Conservation (phyloP, 1,140 invertebrate species). For the Listronotus oregonensis region DNA sequence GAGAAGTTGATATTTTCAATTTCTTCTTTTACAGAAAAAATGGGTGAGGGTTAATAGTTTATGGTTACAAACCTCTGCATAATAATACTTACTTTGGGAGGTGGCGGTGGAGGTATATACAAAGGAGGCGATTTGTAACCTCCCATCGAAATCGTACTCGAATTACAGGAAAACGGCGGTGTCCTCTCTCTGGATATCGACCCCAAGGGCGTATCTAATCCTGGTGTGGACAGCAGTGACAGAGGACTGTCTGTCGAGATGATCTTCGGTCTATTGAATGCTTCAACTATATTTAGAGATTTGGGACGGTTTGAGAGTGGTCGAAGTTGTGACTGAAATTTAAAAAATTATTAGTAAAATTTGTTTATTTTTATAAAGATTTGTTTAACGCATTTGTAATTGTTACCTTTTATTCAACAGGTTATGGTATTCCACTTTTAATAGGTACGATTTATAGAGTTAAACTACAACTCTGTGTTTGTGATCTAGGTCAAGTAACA, state of each 20-base stretch:
- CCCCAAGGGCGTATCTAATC: constrained; percentile 37
- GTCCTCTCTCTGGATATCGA: constrained; percentile 48
- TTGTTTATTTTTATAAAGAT: too few species aligned
- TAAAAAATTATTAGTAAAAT: too few species aligned
- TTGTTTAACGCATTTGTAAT: too few species aligned
- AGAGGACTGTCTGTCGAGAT: constrained; percentile 38
- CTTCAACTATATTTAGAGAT: constrained; percentile 46
- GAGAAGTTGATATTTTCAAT: too few species aligned
- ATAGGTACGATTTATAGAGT: too few species aligned
- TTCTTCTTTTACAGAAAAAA: too few species aligned
- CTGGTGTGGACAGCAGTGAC: constrained; percentile 34
- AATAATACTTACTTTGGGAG: constrained; percentile 23
- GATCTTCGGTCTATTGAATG: constrained; percentile 43
- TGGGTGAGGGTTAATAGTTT: too few species aligned
- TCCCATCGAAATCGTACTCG: constrained; percentile 38
- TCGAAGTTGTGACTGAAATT: constrained; percentile 34
- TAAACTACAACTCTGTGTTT: too few species aligned
- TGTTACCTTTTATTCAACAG: too few species aligned
- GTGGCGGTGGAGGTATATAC: constrained; percentile 34
- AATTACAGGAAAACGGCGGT: constrained; percentile 45
- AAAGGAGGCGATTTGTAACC: constrained; percentile 20
- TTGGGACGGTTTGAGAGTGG: constrained; percentile 39
- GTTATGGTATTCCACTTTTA: too few species aligned
- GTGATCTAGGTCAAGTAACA: too few species aligned
- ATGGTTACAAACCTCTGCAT: too few species aligned